Evolutionary conservation across 2,797 vertebrate species (phyloP).

Genomic region (Chloroceryle amazona): DNA sequence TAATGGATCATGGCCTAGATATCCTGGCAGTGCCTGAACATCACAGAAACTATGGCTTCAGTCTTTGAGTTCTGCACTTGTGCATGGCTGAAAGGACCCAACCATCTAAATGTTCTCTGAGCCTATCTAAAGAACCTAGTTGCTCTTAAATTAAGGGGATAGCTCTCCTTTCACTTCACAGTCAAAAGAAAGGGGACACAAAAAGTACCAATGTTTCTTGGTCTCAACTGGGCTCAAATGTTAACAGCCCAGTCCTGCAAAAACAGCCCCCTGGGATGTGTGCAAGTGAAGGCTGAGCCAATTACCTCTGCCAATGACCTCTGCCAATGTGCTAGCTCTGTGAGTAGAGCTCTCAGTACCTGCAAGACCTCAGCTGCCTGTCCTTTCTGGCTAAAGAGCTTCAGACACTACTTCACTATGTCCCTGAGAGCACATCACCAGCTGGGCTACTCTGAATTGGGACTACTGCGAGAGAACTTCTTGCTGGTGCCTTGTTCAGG

Average conservation of each 20-base stretch:
- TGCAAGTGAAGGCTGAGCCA: not conserved
- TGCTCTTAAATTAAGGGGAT: not conserved
- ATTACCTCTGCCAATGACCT: not conserved
- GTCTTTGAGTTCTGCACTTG: not conserved
- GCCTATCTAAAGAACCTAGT: not conserved
- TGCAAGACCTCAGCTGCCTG: not conserved
- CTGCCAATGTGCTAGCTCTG: not conserved
- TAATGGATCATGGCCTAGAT: not conserved
- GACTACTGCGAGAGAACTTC: not conserved
- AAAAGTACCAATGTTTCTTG: not conserved
- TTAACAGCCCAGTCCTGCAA: not conserved
- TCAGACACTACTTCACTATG: not conserved
- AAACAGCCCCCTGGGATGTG: not conserved
- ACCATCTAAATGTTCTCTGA: not conserved
- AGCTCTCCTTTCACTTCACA: not conserved
- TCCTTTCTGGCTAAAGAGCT: not conserved
- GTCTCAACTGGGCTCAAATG: not conserved
- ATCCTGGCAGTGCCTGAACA: not conserved
- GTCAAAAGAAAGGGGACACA: not conserved
- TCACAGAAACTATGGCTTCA: not conserved
- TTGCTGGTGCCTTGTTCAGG: not conserved
- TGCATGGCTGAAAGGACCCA: not conserved
- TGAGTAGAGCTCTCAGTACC: not conserved
- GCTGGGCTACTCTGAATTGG: not conserved
- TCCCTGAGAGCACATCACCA: not conserved